phyloP scores from a whole-genome alignment of 1,140 invertebrate genomes.

The Brachionus rotundiformis region DNA sequence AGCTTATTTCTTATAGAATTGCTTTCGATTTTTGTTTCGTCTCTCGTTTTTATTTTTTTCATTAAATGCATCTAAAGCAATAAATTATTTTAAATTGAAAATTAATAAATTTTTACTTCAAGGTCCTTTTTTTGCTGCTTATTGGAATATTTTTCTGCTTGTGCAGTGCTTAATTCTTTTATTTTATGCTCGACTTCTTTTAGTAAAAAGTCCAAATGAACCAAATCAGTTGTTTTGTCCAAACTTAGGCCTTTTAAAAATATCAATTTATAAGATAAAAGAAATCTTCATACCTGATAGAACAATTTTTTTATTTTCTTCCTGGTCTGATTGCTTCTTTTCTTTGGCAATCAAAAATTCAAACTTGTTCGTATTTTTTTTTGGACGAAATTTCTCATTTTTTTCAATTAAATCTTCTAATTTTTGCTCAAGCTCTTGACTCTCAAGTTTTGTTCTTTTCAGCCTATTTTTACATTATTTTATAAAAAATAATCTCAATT shows the following conservation, averaged over 20 bases:
- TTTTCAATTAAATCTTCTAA: constrained; percentile 54
- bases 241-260: constrained; percentile 58
- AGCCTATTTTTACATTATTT: too few relatives aligned
- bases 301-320: constrained; percentile 34
- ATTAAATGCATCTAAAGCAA: constrained; percentile 56
- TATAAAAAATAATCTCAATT: background rate
- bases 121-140: constrained; percentile 58
- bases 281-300: constrained; percentile 37
- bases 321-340: constrained; percentile 55
- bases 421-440: constrained; percentile 58
- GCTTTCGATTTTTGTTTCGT: constrained; percentile 51
- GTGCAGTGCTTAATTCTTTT: constrained; percentile 60
- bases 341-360: constrained; percentile 58
- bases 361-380: constrained; percentile 56
- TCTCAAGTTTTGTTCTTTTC: constrained; percentile 57
- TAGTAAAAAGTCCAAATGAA: constrained; percentile 57
- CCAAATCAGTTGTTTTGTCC: constrained; percentile 60
- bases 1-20: constrained; percentile 51
- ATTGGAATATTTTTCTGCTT: constrained; percentile 58
- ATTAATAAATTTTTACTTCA: constrained; percentile 54
- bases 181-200: constrained; percentile 59
- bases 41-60: constrained; percentile 52
- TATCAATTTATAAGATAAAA: background rate
- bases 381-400: constrained; percentile 56
- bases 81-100: constrained; percentile 44